Base-by-base conservation (phyloP, 2,888 invertebrate species). In the Philhelius pedissequus region DNA sequence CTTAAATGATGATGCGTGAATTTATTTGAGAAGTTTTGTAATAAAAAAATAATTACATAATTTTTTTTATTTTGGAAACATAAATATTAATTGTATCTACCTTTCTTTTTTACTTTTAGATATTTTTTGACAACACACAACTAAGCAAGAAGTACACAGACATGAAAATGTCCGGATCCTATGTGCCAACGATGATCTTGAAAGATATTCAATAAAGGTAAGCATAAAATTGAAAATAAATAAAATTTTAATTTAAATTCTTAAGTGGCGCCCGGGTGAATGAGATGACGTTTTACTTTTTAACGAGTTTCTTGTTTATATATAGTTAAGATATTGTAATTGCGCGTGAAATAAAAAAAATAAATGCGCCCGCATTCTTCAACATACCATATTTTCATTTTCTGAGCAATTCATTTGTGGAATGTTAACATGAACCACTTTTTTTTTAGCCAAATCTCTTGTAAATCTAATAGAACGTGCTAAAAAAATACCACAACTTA, bases 191-290 rank as follows among this genome's bases (percentile, higher is more conserved):
- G 32, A 56, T 48, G 7, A 56, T 35, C 60, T 62, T 50, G 30
- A 71, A 79, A 20, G 75, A 71, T 76, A 70, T 69, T 70, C 71
- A 79, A 80, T 75, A 79, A 48, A 84, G 84, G 84, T 84, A 71
- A 80, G 75, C 60, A 73, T 70, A 9, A 11, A n/a, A 32, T 20
- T 3, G 4, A 13, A 32, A 32, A 30, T 2, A 4, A 22, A 3
- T 1, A 11, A 18, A 20, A n/a, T 8, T 30, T 32, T 2, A 13
- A 22, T 25, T 0, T 13, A n/a, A 13, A 11, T 45, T 3, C 11
- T 22, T 22, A 22, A 48, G 4, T 48, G 48, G 48, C 48, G 48
- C 48, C 22, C 48, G 35, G 35, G 38, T n/a, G n/a, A n/a, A n/a
- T n/a, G n/a, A n/a, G n/a, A n/a, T n/a, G n/a, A n/a, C n/a, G n/a